phyloP scores from a whole-genome alignment of 1,140 invertebrate genomes.

The Heliconius eleuchia region DNA sequence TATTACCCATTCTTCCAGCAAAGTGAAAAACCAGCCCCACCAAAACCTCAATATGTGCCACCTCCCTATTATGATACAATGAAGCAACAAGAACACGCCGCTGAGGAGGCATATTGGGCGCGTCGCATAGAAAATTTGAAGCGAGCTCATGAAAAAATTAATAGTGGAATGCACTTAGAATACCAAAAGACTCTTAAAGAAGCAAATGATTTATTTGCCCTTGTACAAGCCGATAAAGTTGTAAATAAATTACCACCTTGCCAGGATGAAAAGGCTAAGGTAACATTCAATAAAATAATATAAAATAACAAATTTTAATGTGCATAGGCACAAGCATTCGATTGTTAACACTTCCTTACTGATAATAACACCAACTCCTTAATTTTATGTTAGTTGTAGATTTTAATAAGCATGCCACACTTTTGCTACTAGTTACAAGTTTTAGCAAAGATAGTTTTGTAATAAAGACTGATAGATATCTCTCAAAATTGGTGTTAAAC shows the following conservation, averaged over 20 bases:
- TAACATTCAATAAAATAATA: conserved; percentile 30
- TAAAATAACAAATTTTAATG: no score
- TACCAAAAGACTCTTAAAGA: conserved; percentile 75
- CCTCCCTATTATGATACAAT: conserved; percentile 57
- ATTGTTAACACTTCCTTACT: no score
- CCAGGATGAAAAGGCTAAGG: conserved; percentile 74
- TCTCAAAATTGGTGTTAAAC: no score
- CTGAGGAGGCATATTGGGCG: conserved; percentile 74
- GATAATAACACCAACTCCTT: no score
- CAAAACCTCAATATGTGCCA: conserved; percentile 56
- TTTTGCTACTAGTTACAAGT: no score
- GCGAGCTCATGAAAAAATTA: conserved; percentile 71
- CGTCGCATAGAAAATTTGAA: conserved; percentile 69
- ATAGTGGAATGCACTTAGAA: conserved; percentile 65
- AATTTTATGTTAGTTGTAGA: no score
- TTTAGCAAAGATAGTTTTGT: no score
- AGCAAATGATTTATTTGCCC: conserved; percentile 68
- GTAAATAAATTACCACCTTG: conserved; percentile 68
- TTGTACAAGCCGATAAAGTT: conserved; percentile 65
- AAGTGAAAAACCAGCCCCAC: conserved; percentile 53
- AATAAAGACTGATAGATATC: no score
- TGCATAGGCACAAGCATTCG: no score
- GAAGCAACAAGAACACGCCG: conserved; percentile 57
- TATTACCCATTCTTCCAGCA: conserved; percentile 49
- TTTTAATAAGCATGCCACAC: no score